Evolutionary conservation across 1,140 invertebrate genomes (phyloP).

Genomic region (Berghia stephanieae): DNA sequence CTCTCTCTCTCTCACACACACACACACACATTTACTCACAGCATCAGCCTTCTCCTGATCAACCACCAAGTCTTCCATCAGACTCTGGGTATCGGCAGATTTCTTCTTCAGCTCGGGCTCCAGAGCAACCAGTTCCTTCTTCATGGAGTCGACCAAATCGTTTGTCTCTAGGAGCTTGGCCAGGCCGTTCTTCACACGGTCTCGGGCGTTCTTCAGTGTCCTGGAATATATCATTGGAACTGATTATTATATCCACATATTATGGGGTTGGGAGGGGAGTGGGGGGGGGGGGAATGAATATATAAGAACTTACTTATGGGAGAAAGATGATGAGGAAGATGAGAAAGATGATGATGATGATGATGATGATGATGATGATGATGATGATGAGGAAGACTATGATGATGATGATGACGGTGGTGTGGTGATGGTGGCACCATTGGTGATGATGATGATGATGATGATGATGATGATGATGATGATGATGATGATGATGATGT

Average conservation of each 20-base stretch:
- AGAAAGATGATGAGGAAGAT: background rate
- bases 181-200: slow-evolving; percentile 66
- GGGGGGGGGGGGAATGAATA: too few relatives aligned
- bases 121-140: slow-evolving; percentile 65
- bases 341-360: background rate
- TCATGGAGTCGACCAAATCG: slow-evolving; percentile 66
- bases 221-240: slow-evolving; percentile 40
- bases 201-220: slow-evolving; percentile 57
- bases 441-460: too few relatives aligned
- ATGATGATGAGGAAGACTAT: too few relatives aligned
- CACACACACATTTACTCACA: too few relatives aligned
- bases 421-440: background rate
- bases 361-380: slow-evolving; percentile 2
- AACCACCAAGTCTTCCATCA: slow-evolving; percentile 66
- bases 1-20: too few relatives aligned
- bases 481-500: too few relatives aligned
- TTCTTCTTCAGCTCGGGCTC: slow-evolving; percentile 67
- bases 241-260: background rate
- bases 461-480: background rate
- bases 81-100: slow-evolving; percentile 62
- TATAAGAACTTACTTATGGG: too few relatives aligned
- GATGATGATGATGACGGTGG: slow-evolving; percentile 1
- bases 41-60: slow-evolving; percentile 68
- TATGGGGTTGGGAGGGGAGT: background rate
- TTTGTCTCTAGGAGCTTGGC: slow-evolving; percentile 67